Evolutionary conservation across 2,797 vertebrate species (phyloP).

Genomic region (Coluber constrictor): DNA sequence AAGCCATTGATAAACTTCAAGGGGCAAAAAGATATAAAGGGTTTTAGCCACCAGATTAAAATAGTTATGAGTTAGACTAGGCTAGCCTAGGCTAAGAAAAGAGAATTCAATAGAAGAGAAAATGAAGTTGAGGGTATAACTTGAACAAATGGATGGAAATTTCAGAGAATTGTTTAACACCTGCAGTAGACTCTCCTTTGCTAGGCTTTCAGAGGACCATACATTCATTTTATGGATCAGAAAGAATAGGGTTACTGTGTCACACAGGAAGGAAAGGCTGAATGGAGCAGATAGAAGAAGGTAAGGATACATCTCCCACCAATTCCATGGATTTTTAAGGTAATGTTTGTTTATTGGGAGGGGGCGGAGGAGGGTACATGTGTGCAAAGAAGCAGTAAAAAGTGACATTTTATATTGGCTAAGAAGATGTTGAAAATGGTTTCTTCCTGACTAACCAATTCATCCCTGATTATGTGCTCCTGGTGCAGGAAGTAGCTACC

Average conservation of each 20-base stretch:
- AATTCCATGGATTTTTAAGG: background rate
- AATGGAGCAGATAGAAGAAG: background rate
- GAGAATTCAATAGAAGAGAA: background rate
- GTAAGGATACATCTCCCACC: background rate
- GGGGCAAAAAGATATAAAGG: background rate
- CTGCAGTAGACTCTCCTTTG: background rate
- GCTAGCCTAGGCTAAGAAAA: too few relatives aligned
- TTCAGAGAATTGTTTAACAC: background rate
- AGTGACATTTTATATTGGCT: background rate
- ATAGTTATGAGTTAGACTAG: too few relatives aligned
- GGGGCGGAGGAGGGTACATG: background rate
- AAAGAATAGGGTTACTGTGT: background rate
- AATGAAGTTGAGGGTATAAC: background rate
- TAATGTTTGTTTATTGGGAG: background rate
- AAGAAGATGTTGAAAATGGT: background rate
- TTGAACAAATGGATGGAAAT: background rate
- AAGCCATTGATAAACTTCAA: background rate
- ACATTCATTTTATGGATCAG: background rate
- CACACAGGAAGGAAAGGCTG: background rate
- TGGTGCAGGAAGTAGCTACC: background rate
- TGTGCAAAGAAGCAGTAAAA: background rate
- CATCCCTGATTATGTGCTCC: background rate
- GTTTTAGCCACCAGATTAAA: background rate
- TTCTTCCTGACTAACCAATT: background rate
- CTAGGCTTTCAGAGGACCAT: background rate